Percentiles rank a stretch among this genome's conserved stretches.
phyloP scores from a whole-genome alignment of 2,113 vertebrate species.

The Carettochelys insculpta region DNA sequence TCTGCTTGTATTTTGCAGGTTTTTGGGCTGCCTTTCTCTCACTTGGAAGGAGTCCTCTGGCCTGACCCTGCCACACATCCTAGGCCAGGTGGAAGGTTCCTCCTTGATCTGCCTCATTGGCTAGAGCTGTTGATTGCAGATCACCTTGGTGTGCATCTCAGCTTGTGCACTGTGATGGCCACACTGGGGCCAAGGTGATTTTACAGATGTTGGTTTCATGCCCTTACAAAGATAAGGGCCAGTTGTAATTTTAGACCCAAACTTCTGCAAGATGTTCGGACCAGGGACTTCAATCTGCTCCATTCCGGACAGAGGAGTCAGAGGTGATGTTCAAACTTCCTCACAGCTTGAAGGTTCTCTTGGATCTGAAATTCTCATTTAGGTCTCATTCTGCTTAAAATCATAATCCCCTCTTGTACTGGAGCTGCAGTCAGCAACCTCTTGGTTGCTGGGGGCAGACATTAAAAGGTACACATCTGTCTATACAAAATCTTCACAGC shows the following conservation, averaged over 20 bases:
- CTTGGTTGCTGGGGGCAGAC: background rate
- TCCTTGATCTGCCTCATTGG: background rate
- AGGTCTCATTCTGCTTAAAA: background rate
- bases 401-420: background rate
- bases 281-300: background rate
- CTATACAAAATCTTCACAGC: background rate
- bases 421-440: background rate
- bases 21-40: too few species aligned
- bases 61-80: too few species aligned
- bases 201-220: background rate
- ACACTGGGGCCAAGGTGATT: background rate
- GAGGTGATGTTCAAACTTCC: background rate
- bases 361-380: background rate
- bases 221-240: background rate
- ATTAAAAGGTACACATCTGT: background rate
- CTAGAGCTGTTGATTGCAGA: background rate
- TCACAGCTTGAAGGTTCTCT: background rate
- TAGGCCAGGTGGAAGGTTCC: background rate
- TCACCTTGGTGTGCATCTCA: background rate
- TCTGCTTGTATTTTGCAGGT: too few species aligned
- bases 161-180: background rate
- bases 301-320: background rate
- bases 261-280: background rate
- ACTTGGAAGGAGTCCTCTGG: too few species aligned
- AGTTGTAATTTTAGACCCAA: background rate